Base-by-base conservation (phyloP, 2,888 invertebrate species). In the Rhogogaster chlorosoma region DNA sequence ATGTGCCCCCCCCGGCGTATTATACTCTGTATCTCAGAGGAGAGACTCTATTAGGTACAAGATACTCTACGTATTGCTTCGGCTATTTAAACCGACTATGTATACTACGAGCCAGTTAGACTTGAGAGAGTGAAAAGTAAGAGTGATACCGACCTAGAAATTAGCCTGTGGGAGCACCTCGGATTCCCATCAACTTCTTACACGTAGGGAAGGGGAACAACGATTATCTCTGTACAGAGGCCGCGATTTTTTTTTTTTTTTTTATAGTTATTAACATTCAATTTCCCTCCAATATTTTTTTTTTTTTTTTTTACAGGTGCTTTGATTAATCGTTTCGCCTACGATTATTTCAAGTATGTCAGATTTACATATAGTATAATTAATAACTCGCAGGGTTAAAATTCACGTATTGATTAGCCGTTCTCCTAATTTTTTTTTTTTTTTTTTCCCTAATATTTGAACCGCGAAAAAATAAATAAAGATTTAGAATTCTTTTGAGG, bases 141-240 rank as follows among this genome's bases (percentile, higher is more conserved):
- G 45, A 75, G 75, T 75, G 75, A 75, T n/a, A n/a, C 75, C 75
- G 75, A 36, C 75, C 75, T 75, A 75, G 75, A 75, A 75, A 53
- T 75, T 75, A 42, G 75, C 45, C 75, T 75, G 10, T 45, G 75
- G 45, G 75, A 75, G 45, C 75, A 45, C 45, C 26, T 15, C 26
- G 42, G 45, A 22, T 29, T 45, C 45, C 45, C 42, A 26, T n/a
- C 12, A 75, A 75, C 29, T 53, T 53, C n/a, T 53, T 7, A n/a
- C 49, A 18, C 2, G 22, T 3, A 22, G 73, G 45, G 15, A 10
- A 26, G 26, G 75, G 18, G 53, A 53, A 53, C 6, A 53, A n/a
- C n/a, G 53, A n/a, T 53, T n/a, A 53, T 18, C n/a, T 18, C n/a
- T n/a, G 6, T 6, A n/a, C 2, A 18, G 18, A 53, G n/a, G n/a